A percentile compares a stretch with the other conserved stretches of the same genome.
phyloP scores from a whole-genome alignment of 2,888 invertebrate species.

The Mayetiola destructor region DNA sequence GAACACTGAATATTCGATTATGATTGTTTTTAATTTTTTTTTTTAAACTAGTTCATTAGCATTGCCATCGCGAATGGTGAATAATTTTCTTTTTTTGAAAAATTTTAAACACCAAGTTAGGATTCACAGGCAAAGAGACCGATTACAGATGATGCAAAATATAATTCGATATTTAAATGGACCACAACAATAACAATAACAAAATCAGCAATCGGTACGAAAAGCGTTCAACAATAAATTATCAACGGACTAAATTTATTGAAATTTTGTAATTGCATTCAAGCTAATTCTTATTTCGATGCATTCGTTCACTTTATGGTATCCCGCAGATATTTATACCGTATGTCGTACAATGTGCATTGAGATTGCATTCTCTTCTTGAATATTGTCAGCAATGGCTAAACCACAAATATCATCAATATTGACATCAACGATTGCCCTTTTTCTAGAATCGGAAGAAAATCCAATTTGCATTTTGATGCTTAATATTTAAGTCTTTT shows the following conservation, averaged over 20 bases:
- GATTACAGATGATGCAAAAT: too few species aligned
- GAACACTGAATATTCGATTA: too few species aligned
- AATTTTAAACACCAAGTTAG: too few species aligned
- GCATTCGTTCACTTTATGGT: conserved; percentile 15
- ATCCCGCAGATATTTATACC: conserved; percentile 16
- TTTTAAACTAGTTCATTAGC: too few species aligned
- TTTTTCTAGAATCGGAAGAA: too few species aligned
- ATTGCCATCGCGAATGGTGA: too few species aligned
- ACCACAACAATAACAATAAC: too few species aligned
- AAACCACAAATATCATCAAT: background rate
- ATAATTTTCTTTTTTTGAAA: too few species aligned
- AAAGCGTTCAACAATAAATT: conserved; percentile 14
- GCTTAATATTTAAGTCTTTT: too few species aligned
- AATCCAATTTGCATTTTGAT: conserved; percentile 9
- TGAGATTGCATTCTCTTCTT: conserved; percentile 5
- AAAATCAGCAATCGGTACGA: conserved; percentile 3
- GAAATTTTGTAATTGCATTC: conserved; percentile 16
- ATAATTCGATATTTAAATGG: too few species aligned
- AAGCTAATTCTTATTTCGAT: conserved; percentile 15
- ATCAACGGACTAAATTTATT: conserved; percentile 16
- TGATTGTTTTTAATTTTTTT: too few species aligned
- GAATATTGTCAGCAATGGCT: background rate
- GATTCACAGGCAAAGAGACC: too few species aligned
- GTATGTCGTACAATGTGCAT: conserved; percentile 12
- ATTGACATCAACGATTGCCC: background rate